phyloP scores from a whole-genome alignment of 2,113 vertebrate species.

The Mobula birostris region DNA sequence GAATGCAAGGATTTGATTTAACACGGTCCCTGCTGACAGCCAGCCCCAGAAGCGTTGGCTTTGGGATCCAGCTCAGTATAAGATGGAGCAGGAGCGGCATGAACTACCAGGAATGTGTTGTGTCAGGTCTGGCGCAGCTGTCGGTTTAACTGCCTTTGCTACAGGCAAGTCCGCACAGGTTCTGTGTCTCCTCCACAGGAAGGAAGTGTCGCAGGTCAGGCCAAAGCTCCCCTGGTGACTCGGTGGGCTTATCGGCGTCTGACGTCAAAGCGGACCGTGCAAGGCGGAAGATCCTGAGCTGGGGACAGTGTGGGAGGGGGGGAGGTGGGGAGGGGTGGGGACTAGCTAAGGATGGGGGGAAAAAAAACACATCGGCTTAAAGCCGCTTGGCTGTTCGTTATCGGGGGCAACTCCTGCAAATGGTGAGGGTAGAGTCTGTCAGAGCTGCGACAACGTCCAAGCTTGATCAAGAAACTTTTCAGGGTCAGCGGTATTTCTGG shows the following conservation, averaged over 20 bases:
- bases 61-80: not conserved
- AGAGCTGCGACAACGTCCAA: not conserved
- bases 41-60: not conserved
- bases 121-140: constrained; percentile 11
- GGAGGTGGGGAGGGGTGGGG: not conserved
- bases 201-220: not conserved
- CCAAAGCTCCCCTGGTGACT: not conserved
- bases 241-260: not conserved
- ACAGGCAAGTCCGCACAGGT: constrained; percentile 27
- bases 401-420: not conserved
- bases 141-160: not conserved
- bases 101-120: constrained; percentile 28
- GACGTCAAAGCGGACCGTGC: not conserved
- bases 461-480: not conserved
- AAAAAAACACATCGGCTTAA: not conserved
- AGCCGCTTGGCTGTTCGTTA: not conserved
- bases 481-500: not conserved
- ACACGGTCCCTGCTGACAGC: not conserved
- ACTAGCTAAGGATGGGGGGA: no score
- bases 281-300: not conserved
- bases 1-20: not conserved
- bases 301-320: no score
- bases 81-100: not conserved
- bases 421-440: not conserved
- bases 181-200: not conserved